These are phyloP conservation scores for Yoshiicerus persimilis DNA, from an alignment of 1,140 invertebrate species.

Conservation along the genomic window DNA sequence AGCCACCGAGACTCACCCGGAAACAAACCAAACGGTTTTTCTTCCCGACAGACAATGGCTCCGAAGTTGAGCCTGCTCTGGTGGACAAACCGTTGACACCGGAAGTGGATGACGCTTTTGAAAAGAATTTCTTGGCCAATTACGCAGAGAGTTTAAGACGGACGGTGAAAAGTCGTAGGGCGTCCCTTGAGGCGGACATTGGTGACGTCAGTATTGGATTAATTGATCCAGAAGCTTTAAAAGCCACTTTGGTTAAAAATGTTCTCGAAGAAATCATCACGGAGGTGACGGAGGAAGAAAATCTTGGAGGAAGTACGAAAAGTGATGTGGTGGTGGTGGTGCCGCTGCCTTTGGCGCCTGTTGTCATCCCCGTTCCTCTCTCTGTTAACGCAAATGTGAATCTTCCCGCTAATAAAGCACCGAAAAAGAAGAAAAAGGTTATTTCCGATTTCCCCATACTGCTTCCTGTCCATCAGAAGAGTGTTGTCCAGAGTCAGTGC, in stretches of 20 bases:
- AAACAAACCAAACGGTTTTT: slow-evolving; percentile 35
- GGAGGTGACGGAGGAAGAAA: neutral
- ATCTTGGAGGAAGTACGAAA: neutral
- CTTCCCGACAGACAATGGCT: slow-evolving; percentile 12
- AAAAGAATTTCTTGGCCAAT: neutral
- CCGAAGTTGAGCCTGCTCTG: slow-evolving; percentile 31
- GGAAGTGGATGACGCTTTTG: neutral
- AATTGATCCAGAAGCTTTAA: neutral
- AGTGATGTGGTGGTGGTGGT: neutral
- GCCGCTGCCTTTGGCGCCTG: neutral
- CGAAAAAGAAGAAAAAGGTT: neutral
- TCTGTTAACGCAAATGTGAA: neutral
- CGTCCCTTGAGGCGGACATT: neutral
- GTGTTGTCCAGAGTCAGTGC: neutral
- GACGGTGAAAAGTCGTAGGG: neutral
- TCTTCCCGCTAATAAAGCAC: neutral
- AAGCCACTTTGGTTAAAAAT: neutral
- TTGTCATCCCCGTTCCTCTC: neutral
- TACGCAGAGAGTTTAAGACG: neutral
- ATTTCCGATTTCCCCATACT: neutral
- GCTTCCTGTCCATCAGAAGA: neutral
- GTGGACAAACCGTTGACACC: neutral
- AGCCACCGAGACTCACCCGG: neutral
- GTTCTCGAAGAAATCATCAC: neutral
- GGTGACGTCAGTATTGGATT: neutral